These are phyloP conservation scores for Hydractinia symbiolongicarpus DNA, from an alignment of 30 jellyfish, hydroid and myxozoan species.

Conservation along the genomic window DNA sequence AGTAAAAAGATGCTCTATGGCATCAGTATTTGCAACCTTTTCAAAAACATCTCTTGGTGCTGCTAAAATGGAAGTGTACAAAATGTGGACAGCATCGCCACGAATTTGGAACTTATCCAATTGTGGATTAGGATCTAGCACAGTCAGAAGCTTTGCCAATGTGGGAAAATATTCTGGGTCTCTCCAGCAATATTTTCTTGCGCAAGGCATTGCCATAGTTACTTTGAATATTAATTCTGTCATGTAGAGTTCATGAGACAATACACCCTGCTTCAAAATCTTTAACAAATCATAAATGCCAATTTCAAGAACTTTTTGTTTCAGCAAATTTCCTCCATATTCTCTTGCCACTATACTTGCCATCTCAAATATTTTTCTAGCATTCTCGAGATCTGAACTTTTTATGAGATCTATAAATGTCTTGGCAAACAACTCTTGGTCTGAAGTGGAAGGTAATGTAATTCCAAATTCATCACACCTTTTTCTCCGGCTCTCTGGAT, in stretches of 20 bases:
- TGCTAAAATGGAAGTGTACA: background rate
- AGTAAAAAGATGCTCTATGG: background rate
- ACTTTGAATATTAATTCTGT: background rate
- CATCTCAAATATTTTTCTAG: background rate
- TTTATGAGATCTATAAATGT: background rate
- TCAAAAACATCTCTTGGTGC: background rate
- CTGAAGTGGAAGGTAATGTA: background rate
- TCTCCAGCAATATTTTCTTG: conserved; percentile 4
- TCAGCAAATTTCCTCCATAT: background rate
- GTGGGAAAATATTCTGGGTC: conserved; percentile 2
- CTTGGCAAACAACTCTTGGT: background rate
- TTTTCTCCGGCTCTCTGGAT: background rate
- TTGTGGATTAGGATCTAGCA: background rate
- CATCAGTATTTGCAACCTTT: background rate
- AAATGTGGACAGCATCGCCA: background rate
- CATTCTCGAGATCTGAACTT: background rate
- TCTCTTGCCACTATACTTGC: background rate
- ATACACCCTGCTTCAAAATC: conserved; percentile 1
- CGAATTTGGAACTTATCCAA: background rate
- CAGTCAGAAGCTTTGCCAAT: background rate
- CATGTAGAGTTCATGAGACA: background rate
- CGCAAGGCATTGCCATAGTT: conserved; percentile 6
- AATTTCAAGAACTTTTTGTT: background rate
- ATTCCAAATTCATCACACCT: background rate
- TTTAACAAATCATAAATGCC: background rate